A percentile compares a stretch with the other conserved stretches of the same genome.
Evolutionary conservation across 1,140 invertebrate species (phyloP).

Genomic region (Anthonomus grandis): DNA sequence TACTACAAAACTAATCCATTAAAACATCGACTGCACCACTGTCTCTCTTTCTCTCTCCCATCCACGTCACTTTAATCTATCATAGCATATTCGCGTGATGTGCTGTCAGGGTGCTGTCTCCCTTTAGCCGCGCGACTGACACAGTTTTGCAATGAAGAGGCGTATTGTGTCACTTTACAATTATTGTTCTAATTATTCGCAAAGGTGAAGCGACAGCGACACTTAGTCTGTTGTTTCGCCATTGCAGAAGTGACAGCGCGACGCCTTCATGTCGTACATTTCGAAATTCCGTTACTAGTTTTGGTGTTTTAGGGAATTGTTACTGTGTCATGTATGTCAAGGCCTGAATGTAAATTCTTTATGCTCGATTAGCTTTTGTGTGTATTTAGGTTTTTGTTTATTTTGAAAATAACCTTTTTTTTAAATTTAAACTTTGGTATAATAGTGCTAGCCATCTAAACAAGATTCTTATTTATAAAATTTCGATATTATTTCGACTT

Average conservation of each 20-base stretch:
- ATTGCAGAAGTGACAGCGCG: constrained; percentile 16
- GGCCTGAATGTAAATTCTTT: no score
- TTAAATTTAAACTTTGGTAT: no score
- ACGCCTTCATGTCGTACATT: neutral
- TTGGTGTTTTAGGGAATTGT: no score
- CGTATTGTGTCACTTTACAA: constrained; percentile 29
- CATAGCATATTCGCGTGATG: constrained; percentile 18
- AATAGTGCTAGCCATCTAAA: no score
- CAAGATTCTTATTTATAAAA: no score
- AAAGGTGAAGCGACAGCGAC: constrained; percentile 24
- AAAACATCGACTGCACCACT: constrained; percentile 6
- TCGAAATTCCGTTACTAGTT: constrained; percentile 19
- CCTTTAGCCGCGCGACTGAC: constrained; percentile 12
- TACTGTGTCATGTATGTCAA: no score
- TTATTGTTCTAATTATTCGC: constrained; percentile 27
- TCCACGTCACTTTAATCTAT: constrained; percentile 26
- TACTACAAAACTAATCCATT: no score
- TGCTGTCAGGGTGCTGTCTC: constrained; percentile 11
- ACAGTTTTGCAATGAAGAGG: constrained; percentile 25
- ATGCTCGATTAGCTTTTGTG: no score
- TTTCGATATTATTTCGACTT: no score
- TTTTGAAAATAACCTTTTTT: no score
- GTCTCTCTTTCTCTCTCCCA: neutral
- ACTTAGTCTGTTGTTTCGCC: no score
- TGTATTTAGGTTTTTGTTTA: no score